phyloP scores from a whole-genome alignment of 1,140 invertebrate species.

The Ectropis grisescens region DNA sequence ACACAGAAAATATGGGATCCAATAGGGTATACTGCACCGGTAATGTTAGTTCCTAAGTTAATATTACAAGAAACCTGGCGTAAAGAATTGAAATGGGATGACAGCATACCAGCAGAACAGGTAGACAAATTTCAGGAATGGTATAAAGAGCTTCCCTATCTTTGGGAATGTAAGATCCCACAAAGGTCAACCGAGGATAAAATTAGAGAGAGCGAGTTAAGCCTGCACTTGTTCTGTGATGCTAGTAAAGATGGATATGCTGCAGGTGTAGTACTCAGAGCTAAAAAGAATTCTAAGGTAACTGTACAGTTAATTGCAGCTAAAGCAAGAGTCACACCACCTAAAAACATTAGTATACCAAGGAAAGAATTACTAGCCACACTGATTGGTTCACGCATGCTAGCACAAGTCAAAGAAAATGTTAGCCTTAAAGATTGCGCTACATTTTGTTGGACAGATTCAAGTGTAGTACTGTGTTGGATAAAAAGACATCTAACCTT shows the following conservation, averaged over 20 bases:
- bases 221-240: constrained; percentile 7
- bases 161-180: neutral
- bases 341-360: constrained; percentile 3
- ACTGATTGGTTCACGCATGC: constrained; percentile 2
- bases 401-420: constrained; percentile 1
- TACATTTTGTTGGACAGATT: constrained; percentile 6
- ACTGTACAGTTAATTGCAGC: constrained; percentile 3
- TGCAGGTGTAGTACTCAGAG: constrained; percentile 3
- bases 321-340: constrained; percentile 7
- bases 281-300: constrained; percentile 1
- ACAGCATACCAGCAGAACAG: neutral
- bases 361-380: constrained; percentile 9
- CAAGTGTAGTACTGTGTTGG: constrained; percentile 6
- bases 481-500: constrained; percentile 4
- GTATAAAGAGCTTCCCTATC: neutral
- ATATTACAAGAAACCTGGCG: constrained; percentile 8
- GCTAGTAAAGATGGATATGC: constrained; percentile 4
- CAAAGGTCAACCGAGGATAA: neutral
- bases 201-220: neutral
- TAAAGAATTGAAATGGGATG: constrained; percentile 2
- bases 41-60: constrained; percentile 4
- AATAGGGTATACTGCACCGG: constrained; percentile 4
- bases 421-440: neutral
- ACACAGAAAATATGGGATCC: constrained; percentile 12
- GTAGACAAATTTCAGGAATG: constrained; percentile 1